Percentiles rank a stretch among this genome's conserved stretches.
These are phyloP conservation scores for Hemibagrus guttatus DNA, from an alignment of 2,797 vertebrate species.

Conservation along the genomic window DNA sequence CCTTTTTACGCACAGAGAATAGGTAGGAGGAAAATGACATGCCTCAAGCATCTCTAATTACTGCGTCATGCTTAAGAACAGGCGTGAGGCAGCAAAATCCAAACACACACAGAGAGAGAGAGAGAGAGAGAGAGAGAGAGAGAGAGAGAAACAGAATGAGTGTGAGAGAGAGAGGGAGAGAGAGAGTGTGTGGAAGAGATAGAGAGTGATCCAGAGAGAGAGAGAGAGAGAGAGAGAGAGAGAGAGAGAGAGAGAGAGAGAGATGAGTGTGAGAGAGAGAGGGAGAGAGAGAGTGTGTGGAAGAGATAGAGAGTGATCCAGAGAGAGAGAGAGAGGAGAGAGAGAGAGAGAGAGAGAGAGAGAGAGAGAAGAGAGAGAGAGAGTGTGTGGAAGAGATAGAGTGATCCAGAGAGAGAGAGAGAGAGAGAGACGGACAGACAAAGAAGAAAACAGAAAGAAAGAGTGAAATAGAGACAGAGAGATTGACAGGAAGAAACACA, in stretches of 20 bases:
- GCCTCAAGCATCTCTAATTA: constrained; percentile 49
- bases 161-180: neutral
- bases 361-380: neutral
- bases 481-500: neutral
- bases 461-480: no score
- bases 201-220: neutral
- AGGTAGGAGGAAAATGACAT: constrained; percentile 50
- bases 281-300: neutral
- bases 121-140: neutral
- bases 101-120: neutral
- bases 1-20: constrained; percentile 21
- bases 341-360: neutral
- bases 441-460: neutral
- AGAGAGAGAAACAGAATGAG: neutral
- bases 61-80: constrained; percentile 35
- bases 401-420: neutral
- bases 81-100: constrained; percentile 41
- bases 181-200: neutral
- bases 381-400: no score
- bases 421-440: neutral
- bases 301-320: no score
- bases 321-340: neutral
- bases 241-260: neutral
- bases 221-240: neutral
- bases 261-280: no score